These are phyloP conservation scores for Eremophila alpestris DNA, from an alignment of 2,797 vertebrate genomes.

Conservation along the genomic window DNA sequence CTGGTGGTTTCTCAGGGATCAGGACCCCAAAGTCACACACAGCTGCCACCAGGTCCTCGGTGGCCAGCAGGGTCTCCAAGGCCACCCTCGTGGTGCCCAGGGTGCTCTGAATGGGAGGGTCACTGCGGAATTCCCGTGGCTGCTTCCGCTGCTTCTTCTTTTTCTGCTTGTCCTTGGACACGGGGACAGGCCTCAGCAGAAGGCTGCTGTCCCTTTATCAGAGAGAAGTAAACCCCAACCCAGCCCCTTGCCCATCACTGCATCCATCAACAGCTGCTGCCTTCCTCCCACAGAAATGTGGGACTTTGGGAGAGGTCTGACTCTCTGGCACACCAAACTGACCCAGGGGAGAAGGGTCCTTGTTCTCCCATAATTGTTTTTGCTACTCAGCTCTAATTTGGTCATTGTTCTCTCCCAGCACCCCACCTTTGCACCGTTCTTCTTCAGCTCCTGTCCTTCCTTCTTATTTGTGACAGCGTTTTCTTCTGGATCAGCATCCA, in stretches of 20 bases:
- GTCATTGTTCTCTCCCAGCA: neutral
- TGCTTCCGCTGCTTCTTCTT: slow-evolving; percentile 73
- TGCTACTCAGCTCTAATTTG: neutral
- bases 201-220: neutral
- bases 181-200: neutral
- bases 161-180: slow-evolving; percentile 49
- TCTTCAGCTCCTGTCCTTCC: neutral
- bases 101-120: slow-evolving; percentile 73
- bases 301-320: neutral
- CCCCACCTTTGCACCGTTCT: neutral
- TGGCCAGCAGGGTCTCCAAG: slow-evolving; percentile 76
- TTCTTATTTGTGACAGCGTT: slow-evolving; percentile 31
- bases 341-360: neutral
- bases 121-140: slow-evolving; percentile 57
- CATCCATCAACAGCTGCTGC: neutral
- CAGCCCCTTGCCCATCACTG: neutral
- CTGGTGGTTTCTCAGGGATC: neutral
- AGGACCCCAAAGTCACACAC: slow-evolving; percentile 79
- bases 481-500: slow-evolving; percentile 6
- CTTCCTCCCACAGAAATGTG: neutral
- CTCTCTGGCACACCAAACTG: neutral
- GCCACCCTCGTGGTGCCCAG: slow-evolving; percentile 71
- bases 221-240: neutral
- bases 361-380: neutral
- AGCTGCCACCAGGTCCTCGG: slow-evolving; percentile 52